phyloP scores from a whole-genome alignment of 2,888 invertebrate genomes.

The Drosophila mettleri region DNA sequence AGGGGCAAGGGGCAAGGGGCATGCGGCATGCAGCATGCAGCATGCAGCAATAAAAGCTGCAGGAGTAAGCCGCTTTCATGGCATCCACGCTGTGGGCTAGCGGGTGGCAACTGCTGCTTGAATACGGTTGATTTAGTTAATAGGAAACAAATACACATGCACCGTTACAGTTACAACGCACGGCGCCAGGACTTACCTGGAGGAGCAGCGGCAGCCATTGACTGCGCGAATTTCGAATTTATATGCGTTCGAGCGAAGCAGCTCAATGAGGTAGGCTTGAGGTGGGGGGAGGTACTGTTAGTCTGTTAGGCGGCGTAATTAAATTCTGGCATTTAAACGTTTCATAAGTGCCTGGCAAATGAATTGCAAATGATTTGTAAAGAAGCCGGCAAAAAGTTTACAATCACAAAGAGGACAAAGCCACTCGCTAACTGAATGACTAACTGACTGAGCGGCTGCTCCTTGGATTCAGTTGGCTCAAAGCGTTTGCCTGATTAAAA shows the following conservation, averaged over 20 bases:
- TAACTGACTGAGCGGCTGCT: constrained; percentile 23
- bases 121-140: constrained; percentile 72
- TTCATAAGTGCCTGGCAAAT: constrained; percentile 67
- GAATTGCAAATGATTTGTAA: constrained; percentile 73
- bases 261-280: too few species aligned
- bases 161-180: constrained; percentile 18
- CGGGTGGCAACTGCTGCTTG: constrained; percentile 43
- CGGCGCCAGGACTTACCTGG: constrained; percentile 32
- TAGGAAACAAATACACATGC: constrained; percentile 64
- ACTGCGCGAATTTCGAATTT: constrained; percentile 37
- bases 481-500: constrained; percentile 75
- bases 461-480: constrained; percentile 35
- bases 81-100: constrained; percentile 15
- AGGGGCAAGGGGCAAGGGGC: not conserved
- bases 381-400: constrained; percentile 46
- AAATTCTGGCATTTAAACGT: constrained; percentile 73
- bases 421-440: constrained; percentile 21
- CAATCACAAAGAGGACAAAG: constrained; percentile 28
- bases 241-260: constrained; percentile 6
- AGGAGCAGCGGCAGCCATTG: constrained; percentile 48
- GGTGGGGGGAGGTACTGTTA: not conserved
- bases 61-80: constrained; percentile 60
- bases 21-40: too few species aligned
- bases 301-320: constrained; percentile 50
- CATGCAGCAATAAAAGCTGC: constrained; percentile 56